Base-by-base conservation (phyloP, 2,888 invertebrate species). In the Cataglyphis altisquamis region DNA sequence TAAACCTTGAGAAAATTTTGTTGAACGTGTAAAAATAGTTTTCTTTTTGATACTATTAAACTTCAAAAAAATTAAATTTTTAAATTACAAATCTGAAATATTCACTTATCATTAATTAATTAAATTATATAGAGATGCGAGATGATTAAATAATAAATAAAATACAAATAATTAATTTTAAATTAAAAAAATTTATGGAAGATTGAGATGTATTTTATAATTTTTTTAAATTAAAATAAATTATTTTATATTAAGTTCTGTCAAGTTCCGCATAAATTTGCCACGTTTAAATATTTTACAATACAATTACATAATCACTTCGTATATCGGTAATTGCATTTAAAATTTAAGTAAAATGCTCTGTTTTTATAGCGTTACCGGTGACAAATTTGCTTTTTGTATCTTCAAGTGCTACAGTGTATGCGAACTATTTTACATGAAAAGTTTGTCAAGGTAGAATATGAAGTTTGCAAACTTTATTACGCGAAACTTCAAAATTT, bases 401-500 rank as follows among this genome's bases (percentile, higher is more conserved):
- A 41, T 18, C 3, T 67, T 52, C 2, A 21, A 39, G 25, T 66
- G 25, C 29, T 63, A 12, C 10, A 21, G 36, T 73, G 21, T 63
- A 63, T 6, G 48, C 21, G 15, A 73, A 67, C 55, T 57, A 39
- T 5, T n/a, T 55, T 64, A 77, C 29, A 57, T 3, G 41, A 39
- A 32, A 67, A 67, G 55, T 67, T 57, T 6, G 57, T 77, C 57
- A 41, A 67, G 15, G 4, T 77, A 67, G 10, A 77, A 77, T 55
- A 57, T 77, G 1, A 77, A 66, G 29, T 55, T n/a, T 66, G 10
- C 9, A 66, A 77, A 77, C 41, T 78, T 78, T 29, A 25, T 75
- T 64, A 32, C 8, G 29, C n/a, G 6, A 57, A 67, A 77, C 41
- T 77, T 67, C 9, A 66, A n/a, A 67, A 67, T 67, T n/a, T 77